Base-by-base conservation (phyloP, 2,113 vertebrate genomes). In the Morone chrysops region DNA sequence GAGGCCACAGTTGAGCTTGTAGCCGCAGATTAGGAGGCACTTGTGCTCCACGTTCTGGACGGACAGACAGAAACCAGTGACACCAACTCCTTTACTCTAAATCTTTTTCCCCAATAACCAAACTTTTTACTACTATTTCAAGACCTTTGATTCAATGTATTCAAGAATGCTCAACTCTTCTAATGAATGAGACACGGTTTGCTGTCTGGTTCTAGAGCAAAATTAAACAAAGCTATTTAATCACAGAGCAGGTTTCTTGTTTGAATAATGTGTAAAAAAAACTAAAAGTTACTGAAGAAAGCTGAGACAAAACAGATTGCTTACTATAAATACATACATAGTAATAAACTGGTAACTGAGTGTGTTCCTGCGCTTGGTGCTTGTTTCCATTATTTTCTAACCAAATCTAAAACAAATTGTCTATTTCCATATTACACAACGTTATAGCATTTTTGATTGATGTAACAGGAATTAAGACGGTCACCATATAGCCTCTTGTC, bases 1-100 rank as follows among this genome's bases (percentile, higher is more conserved):
- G 87, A 98, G 96, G 85, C 97, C 97, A 84, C 98, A 99, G 85
- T 96, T 98, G 70, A 99, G 97, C 91, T 99, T 99, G 93, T 98
- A 96, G 83, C 98, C 96, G 84, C 98, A 99, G 92, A 98, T 97
- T 91, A 97, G 93, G 86, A 96, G 95, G 88, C 98, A 99, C 77
- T 96, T 98, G 91, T 99, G 98, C 81, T 99, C 97, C 43, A 89
- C 86, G 72, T 95, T 97, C 98, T 99, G 69, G 61, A 70, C 4
- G 25, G 38, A 86, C 1, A 60, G 1, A 70, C 20, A 60, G 65
- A 78, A 70, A 66, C 53, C 20, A 74, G 43, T 61, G n/a, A 70
- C 36, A 67, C 45, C 13, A 66, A 17, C 43, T 57, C 18, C 22
- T 25, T 10, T 7, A 5, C 13, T 18, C 18, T 47, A 13, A 0